Base-by-base conservation (phyloP, 2,797 vertebrate species). In the Morelia viridis region DNA sequence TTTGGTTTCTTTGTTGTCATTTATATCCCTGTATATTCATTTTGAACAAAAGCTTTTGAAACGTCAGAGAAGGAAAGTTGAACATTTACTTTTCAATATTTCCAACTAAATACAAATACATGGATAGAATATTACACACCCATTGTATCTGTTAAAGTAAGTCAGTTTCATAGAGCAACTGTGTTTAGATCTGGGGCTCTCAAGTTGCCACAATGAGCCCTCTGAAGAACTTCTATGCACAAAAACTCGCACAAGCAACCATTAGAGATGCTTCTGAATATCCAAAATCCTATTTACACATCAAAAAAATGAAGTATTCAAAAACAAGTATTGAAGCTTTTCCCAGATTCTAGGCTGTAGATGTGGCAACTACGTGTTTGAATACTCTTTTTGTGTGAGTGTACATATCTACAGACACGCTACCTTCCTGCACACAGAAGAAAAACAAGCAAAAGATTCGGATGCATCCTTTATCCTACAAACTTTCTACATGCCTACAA, bases 71-170 rank as follows among this genome's bases (percentile, higher is more conserved):
- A 93, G 31, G 68, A 53, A 94, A 95, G 26, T 56, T 46, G 4
- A 88, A 28, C 84, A 26, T 0, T 84, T 92, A 0, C 2, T 87
- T 94, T 89, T 71, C 17, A 88, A 91, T 94, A 91, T 88, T 53
- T 0, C 3, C 76, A 60, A 64, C 22, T 0, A 0, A 76, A 53
- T 22, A 3, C 12, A 80, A 24, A 17, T 11, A 84, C 10, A 46
- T 83, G 19, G 92, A 19, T 22, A 57, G 35, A 93, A 19, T 58
- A 28, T 58, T 65, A 64, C 64, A 31, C 4, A n/a, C 31, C n/a
- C 5, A 68, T 41, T 46, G 9, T 58, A 68, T 85, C 15, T 85
- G 31, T 60, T 89, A 56, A 57, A 57, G 57, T 28, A 88, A 85
- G n/a, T n/a, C 3, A 61, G 84, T 56, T 83, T 41, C 22, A 84